Percentiles rank a stretch among this genome's conserved stretches.
These are phyloP conservation scores for Patella pellucida DNA, from an alignment of 2,888 invertebrate genomes.

Conservation along the genomic window DNA sequence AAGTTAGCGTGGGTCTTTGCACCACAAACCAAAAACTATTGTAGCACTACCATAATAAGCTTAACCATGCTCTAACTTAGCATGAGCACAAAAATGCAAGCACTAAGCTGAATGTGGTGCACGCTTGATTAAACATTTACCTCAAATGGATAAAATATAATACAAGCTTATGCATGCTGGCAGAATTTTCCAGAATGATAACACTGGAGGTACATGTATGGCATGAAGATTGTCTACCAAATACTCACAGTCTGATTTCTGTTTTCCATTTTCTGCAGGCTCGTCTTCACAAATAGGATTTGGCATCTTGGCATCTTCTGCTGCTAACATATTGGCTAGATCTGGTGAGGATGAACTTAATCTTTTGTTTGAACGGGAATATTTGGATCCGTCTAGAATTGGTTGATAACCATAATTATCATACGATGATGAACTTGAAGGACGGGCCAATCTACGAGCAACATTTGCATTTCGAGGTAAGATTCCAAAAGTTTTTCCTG, in stretches of 20 bases:
- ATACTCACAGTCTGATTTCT: not conserved
- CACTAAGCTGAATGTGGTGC: no score
- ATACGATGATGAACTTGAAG: not conserved
- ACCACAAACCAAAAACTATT: no score
- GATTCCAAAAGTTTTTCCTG: slow-evolving; percentile 23
- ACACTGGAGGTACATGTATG: no score
- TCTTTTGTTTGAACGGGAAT: not conserved
- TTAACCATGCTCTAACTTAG: not conserved
- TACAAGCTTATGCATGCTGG: no score
- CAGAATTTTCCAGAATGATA: no score
- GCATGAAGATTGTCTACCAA: not conserved
- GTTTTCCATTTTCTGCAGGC: not conserved
- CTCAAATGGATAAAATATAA: no score
- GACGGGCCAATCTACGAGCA: not conserved
- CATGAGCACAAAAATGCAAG: not conserved
- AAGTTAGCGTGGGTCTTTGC: no score
- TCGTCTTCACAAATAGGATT: not conserved
- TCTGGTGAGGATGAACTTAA: slow-evolving; percentile 21
- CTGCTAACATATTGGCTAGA: slow-evolving; percentile 8
- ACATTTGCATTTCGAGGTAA: slow-evolving; percentile 10
- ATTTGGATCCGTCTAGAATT: slow-evolving; percentile 34
- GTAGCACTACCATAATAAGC: not conserved
- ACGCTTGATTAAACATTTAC: no score
- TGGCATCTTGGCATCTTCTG: not conserved
- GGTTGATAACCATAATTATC: slow-evolving; percentile 21